phyloP scores from a whole-genome alignment of 2,888 invertebrate species.

The Agriopis marginaria region DNA sequence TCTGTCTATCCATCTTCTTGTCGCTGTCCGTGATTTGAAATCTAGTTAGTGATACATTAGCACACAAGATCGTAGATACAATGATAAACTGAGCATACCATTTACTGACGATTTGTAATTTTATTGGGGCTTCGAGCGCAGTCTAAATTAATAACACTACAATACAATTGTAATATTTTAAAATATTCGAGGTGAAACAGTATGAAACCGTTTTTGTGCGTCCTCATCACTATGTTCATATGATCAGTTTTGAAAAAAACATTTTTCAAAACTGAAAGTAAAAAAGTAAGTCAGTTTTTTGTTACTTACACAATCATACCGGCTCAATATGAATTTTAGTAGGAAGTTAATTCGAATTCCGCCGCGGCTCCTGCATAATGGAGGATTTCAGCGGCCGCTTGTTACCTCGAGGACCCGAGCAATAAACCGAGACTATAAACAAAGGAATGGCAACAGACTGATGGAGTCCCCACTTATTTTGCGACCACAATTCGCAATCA shows the following conservation, averaged over 20 bases:
- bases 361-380: constrained; percentile 64
- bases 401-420: constrained; percentile 52
- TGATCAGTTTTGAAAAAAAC: too few species aligned
- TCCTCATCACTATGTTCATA: constrained; percentile 23
- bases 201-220: constrained; percentile 14
- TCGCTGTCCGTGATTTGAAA: too few species aligned
- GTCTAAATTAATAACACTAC: not conserved
- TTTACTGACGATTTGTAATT: too few species aligned
- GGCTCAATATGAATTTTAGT: constrained; percentile 66
- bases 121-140: too few species aligned
- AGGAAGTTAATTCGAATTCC: constrained; percentile 64
- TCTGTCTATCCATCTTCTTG: too few species aligned
- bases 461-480: constrained; percentile 68
- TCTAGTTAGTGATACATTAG: too few species aligned
- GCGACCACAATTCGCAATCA: constrained; percentile 75
- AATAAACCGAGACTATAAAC: constrained; percentile 59
- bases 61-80: too few species aligned
- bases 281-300: too few species aligned
- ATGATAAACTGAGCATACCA: too few species aligned
- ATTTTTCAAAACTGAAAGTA: too few species aligned
- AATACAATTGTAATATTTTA: not conserved
- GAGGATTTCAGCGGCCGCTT: constrained; percentile 66
- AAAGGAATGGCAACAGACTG: constrained; percentile 64
- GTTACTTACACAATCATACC: constrained; percentile 72
- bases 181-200: not conserved